These are phyloP conservation scores for Yponomeuta cagnagella DNA, from an alignment of 2,888 invertebrate genomes.

Conservation along the genomic window DNA sequence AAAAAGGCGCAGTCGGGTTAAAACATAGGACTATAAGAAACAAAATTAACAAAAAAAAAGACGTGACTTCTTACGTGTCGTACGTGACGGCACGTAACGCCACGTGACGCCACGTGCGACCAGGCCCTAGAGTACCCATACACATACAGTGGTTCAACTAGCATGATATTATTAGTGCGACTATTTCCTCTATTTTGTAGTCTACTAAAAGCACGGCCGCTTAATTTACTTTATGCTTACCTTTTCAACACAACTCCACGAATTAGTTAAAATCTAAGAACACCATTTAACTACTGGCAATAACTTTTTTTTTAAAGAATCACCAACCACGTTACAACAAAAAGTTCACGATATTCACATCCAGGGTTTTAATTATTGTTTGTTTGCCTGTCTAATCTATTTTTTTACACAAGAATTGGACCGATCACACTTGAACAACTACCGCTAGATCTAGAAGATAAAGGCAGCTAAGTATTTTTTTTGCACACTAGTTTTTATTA, in stretches of 20 bases:
- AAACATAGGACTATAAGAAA: too few species aligned
- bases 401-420: background rate
- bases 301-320: background rate
- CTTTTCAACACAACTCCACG: background rate
- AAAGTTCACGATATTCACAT: background rate
- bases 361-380: background rate
- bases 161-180: too few species aligned
- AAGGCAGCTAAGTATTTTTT: background rate
- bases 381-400: background rate
- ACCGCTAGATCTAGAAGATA: background rate
- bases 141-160: too few species aligned
- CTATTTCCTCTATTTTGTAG: too few species aligned
- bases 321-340: background rate
- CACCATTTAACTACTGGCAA: background rate
- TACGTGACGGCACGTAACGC: too few species aligned
- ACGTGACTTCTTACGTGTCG: too few species aligned
- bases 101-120: too few species aligned
- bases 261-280: background rate
- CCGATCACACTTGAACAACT: slow-evolving; percentile 1
- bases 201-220: too few species aligned
- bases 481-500: background rate
- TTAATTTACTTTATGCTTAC: background rate
- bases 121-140: too few species aligned
- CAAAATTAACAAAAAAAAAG: too few species aligned
- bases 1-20: too few species aligned